A percentile compares a stretch with the other conserved stretches of the same genome.
Conservation (phyloP, 1,140 invertebrate genomes). For the Druon quercuslanigerum region DNA sequence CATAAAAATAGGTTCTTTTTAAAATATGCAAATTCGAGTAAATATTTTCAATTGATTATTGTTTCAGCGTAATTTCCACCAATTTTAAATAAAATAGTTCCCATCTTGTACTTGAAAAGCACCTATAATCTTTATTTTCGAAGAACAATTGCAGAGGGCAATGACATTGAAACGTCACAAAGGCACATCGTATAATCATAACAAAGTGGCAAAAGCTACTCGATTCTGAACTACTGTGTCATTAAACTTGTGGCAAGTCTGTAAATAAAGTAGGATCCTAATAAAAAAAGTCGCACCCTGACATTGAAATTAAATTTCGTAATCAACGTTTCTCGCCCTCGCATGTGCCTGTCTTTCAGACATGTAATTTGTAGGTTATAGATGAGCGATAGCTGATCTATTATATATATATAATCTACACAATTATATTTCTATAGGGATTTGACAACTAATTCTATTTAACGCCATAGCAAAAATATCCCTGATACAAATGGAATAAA, state of each 20-base stretch:
- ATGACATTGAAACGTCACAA: conserved; percentile 24
- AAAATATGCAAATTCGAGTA: too few relatives aligned
- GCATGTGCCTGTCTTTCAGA: not conserved
- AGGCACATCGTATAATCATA: not conserved
- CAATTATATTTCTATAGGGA: too few relatives aligned
- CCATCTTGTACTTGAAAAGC: too few relatives aligned
- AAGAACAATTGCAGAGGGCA: not conserved
- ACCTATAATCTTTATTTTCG: not conserved
- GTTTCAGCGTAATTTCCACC: too few relatives aligned
- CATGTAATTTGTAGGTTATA: conserved; percentile 18
- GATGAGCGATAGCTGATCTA: not conserved
- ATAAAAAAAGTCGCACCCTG: not conserved
- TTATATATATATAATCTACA: not conserved
- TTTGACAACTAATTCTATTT: too few relatives aligned
- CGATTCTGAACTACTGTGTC: not conserved
- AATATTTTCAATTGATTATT: too few relatives aligned
- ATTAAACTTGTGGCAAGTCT: not conserved
- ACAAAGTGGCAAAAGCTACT: conserved; percentile 1
- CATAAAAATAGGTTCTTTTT: too few relatives aligned
- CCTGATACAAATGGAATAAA: too few relatives aligned
- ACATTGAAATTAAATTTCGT: not conserved
- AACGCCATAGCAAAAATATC: too few relatives aligned
- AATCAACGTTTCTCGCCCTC: not conserved
- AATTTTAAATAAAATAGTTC: too few relatives aligned
- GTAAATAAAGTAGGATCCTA: not conserved